phyloP scores from a whole-genome alignment of 2,113 vertebrate species.

The Tiliqua scincoides region DNA sequence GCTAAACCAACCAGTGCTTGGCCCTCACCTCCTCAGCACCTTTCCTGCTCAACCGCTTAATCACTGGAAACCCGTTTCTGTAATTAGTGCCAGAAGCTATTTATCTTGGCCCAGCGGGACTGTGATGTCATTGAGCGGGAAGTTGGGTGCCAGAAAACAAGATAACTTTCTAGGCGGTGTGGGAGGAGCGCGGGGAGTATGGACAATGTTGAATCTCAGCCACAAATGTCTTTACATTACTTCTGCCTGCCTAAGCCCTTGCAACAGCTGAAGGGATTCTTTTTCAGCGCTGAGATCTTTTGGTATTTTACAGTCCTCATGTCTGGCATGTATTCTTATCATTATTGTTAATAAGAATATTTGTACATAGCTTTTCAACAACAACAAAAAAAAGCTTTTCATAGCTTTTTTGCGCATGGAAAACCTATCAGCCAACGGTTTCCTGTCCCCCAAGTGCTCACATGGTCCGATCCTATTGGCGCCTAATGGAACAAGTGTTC shows the following conservation, averaged over 20 bases:
- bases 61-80: constrained; percentile 55
- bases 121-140: constrained; percentile 15
- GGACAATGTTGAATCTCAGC: not conserved
- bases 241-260: not conserved
- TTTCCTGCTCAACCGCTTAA: constrained; percentile 58
- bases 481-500: too few relatives aligned
- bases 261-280: not conserved
- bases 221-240: not conserved
- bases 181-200: not conserved
- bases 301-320: not conserved
- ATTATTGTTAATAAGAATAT: too few relatives aligned
- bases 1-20: constrained; percentile 36
- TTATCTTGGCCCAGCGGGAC: constrained; percentile 39
- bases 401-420: too few relatives aligned
- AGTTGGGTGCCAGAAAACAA: constrained; percentile 30
- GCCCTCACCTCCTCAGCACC: constrained; percentile 58
- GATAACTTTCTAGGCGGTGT: not conserved
- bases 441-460: too few relatives aligned
- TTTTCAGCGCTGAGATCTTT: not conserved
- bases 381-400: too few relatives aligned
- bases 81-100: constrained; percentile 63
- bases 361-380: too few relatives aligned
- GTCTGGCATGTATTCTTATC: not conserved
- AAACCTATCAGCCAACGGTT: not conserved
- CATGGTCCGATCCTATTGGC: too few relatives aligned